Evolutionary conservation across 2,113 vertebrate genomes (phyloP).

Genomic region (Osmerus eperlanus): DNA sequence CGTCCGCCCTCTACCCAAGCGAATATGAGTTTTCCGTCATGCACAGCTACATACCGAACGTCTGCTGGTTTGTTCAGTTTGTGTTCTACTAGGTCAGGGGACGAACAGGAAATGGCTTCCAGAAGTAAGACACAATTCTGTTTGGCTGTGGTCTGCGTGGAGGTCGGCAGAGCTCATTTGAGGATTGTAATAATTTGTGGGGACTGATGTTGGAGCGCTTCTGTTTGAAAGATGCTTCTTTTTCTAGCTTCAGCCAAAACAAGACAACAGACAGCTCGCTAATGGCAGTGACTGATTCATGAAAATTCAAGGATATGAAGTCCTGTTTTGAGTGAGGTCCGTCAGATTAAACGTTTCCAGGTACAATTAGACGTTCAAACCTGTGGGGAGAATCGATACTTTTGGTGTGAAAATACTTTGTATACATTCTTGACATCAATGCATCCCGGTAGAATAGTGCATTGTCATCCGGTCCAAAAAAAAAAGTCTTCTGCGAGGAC

Average conservation of each 20-base stretch:
- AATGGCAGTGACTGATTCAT: too few species aligned
- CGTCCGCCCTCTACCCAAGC: neutral
- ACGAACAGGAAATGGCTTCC: neutral
- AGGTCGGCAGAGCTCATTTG: neutral
- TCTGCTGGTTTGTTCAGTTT: slow-evolving; percentile 9
- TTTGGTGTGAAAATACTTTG: neutral
- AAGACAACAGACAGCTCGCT: too few species aligned
- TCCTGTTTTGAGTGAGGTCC: too few species aligned
- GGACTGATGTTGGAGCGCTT: neutral
- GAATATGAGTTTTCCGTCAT: slow-evolving; percentile 11
- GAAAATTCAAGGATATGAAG: too few species aligned
- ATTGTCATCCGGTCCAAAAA: too few species aligned
- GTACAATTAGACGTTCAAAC: too few species aligned
- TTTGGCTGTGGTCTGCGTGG: neutral
- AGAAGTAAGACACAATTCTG: neutral
- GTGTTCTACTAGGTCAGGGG: slow-evolving; percentile 6
- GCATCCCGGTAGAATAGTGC: too few species aligned
- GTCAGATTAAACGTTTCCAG: too few species aligned
- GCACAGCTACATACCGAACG: slow-evolving; percentile 3
- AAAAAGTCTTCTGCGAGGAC: too few species aligned
- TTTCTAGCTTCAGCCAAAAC: too few species aligned
- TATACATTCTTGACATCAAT: too few species aligned
- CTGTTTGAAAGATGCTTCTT: neutral
- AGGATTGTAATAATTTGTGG: slow-evolving; percentile 4
- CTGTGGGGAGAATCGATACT: too few species aligned